A percentile compares a stretch with the other conserved stretches of the same genome.
Evolutionary conservation across 2,113 vertebrate species (phyloP).

Genomic region (Tupaia chinensis): DNA sequence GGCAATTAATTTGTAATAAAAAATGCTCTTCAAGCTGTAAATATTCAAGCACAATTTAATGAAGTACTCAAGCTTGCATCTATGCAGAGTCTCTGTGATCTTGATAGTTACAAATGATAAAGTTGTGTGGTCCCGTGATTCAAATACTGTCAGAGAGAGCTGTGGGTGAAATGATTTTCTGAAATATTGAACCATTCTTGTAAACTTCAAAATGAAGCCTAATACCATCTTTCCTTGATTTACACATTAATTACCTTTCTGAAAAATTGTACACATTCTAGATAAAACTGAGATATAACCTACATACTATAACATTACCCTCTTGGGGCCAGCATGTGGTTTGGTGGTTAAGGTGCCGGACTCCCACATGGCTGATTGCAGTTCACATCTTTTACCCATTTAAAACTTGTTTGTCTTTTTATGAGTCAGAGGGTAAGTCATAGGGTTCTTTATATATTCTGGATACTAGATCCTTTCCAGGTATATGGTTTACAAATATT

Average conservation of each 20-base stretch:
- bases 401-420: conserved; percentile 38
- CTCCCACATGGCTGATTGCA: too few relatives aligned
- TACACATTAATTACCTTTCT: not conserved
- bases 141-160: not conserved
- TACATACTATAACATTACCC: not conserved
- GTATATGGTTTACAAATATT: not conserved
- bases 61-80: not conserved
- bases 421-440: not conserved
- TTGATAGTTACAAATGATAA: not conserved
- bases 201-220: not conserved
- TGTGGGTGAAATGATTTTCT: conserved; percentile 14
- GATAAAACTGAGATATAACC: not conserved
- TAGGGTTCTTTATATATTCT: not conserved
- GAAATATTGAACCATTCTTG: not conserved
- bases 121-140: not conserved
- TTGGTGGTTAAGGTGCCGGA: too few relatives aligned
- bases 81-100: not conserved
- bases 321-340: not conserved
- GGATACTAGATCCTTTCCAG: not conserved
- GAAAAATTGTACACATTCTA: not conserved
- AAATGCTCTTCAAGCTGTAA: not conserved
- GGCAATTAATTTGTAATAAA: conserved; percentile 51
- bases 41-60: not conserved
- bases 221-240: not conserved
- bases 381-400: not conserved